Conservation (phyloP, 2,113 vertebrate genomes). For the Sinocyclocheilus grahami region DNA sequence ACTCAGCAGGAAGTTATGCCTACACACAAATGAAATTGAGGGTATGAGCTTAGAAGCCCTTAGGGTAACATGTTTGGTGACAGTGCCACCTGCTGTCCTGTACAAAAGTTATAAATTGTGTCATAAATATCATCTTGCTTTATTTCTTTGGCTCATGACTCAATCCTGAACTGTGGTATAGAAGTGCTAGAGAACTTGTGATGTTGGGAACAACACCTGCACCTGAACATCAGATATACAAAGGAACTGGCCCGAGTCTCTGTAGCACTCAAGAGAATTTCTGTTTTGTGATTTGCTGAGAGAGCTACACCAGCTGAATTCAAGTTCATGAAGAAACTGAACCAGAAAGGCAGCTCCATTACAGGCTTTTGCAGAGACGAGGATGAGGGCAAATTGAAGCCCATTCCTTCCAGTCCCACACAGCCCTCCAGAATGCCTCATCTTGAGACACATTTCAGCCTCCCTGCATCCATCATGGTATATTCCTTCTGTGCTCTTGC, state of each 20-base stretch:
- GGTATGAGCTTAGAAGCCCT: neutral
- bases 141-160: neutral
- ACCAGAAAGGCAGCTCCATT: neutral
- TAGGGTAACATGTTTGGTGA: neutral
- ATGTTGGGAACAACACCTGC: neutral
- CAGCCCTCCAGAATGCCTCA: neutral
- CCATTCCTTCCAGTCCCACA: neutral
- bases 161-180: neutral
- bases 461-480: neutral
- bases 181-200: neutral
- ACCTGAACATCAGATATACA: neutral
- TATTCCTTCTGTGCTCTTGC: neutral
- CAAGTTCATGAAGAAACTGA: neutral
- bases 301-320: neutral
- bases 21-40: neutral
- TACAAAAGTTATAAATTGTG: neutral
- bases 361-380: neutral
- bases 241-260: neutral
- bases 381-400: neutral
- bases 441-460: neutral
- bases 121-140: neutral
- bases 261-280: neutral
- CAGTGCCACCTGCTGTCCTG: conserved; percentile 4
- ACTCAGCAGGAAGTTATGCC: neutral
- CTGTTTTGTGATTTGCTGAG: neutral